Percentiles rank a stretch among this genome's conserved stretches.
Evolutionary conservation across 1,140 invertebrate species (phyloP).

Genomic region (Aricia agestis): DNA sequence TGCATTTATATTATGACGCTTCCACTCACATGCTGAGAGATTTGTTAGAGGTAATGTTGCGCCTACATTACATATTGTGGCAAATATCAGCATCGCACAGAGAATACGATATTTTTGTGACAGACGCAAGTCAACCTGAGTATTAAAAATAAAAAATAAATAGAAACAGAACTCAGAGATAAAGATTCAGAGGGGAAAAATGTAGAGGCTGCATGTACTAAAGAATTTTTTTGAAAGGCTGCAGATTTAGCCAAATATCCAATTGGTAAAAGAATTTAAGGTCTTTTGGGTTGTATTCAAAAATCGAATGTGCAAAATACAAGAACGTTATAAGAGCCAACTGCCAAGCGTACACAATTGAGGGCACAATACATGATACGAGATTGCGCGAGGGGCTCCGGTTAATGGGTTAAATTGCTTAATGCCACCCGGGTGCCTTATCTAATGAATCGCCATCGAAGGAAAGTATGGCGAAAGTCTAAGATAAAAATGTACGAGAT

Average conservation of each 20-base stretch:
- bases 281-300: background rate
- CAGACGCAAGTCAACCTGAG: no score
- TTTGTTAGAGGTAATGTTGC: constrained; percentile 23
- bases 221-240: no score
- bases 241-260: no score
- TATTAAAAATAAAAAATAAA: no score
- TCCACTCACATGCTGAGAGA: constrained; percentile 17
- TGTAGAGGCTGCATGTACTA: no score
- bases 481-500: constrained; percentile 21
- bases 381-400: constrained; percentile 38
- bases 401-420: constrained; percentile 61
- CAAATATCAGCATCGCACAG: background rate
- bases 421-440: constrained; percentile 57
- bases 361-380: constrained; percentile 28
- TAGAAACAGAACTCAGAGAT: no score
- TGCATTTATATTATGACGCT: constrained; percentile 32
- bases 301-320: background rate
- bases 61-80: background rate
- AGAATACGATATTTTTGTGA: background rate
- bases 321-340: background rate
- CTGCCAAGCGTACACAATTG: background rate
- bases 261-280: no score
- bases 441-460: constrained; percentile 48
- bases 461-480: constrained; percentile 27
- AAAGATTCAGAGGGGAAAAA: no score